Conservation (phyloP, 2,888 invertebrate species). For the Acanthosoma haemorrhoidale region DNA sequence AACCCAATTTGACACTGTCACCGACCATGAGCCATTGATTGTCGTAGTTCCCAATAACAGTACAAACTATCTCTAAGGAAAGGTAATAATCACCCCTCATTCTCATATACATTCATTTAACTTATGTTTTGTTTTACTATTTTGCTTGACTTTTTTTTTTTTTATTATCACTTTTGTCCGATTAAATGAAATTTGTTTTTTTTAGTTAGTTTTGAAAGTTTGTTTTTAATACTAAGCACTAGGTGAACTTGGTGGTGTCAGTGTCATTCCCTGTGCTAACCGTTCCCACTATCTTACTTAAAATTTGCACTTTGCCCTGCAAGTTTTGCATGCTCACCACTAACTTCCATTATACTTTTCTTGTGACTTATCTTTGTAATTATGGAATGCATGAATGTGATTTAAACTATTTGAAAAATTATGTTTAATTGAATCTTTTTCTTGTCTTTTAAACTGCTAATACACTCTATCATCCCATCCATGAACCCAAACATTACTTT, state of each 20-base stretch:
- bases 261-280: slow-evolving; percentile 35
- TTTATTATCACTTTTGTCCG: slow-evolving; percentile 4
- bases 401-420: too few relatives aligned
- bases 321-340: slow-evolving; percentile 21
- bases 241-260: slow-evolving; percentile 36
- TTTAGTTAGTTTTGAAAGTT: slow-evolving; percentile 22
- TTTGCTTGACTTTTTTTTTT: slow-evolving; percentile 5
- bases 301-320: slow-evolving; percentile 23
- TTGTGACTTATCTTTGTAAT: background rate
- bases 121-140: background rate
- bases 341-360: background rate
- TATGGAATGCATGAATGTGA: background rate
- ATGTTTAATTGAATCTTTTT: too few relatives aligned
- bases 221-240: slow-evolving; percentile 4
- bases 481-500: too few relatives aligned
- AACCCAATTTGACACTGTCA: slow-evolving; percentile 60
- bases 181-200: background rate
- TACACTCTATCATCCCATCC: too few relatives aligned
- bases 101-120: background rate
- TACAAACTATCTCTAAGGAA: slow-evolving; percentile 36
- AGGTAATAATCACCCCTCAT: slow-evolving; percentile 30
- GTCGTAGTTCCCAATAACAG: slow-evolving; percentile 32
- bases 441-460: too few relatives aligned
- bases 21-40: slow-evolving; percentile 30
- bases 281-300: slow-evolving; percentile 19